Base-by-base conservation (phyloP, 2,797 vertebrate genomes). In the Nyctalus aviator region DNA sequence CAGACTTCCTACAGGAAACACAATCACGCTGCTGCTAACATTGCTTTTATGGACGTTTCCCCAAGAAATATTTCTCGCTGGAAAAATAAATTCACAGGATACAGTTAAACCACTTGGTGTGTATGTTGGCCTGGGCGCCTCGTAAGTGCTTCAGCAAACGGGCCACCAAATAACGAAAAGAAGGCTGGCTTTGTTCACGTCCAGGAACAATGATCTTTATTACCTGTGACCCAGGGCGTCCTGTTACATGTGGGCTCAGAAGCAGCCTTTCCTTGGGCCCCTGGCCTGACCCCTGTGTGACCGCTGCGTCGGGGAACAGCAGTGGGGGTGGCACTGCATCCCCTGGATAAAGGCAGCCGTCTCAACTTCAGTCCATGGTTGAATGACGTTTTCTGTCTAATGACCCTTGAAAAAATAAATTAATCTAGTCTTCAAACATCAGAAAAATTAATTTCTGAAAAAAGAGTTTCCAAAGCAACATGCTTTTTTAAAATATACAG, bases 61-160 rank as follows among this genome's bases (percentile, higher is more conserved):
- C 94, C 2, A 69, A 97, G 96, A 98, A 98, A 96, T 96, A 96
- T 95, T 97, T 97, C 97, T 98, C 98, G 84, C 97, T 96, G 98
- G 98, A 98, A 98, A 98, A 98, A 96, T 97, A 97, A 98, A 96
- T 97, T 97, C 97, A 90, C 97, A 98, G 98, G 98, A 98, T 98
- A 98, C 97, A 97, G 97, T 98, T 97, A 98, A 97, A 79, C 96
- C 89, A 92, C 94, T 96, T 53, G 96, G 83, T 95, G 97, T 35
- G 50, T 95, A 81, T 90, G 81, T 96, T 94, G 98, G 97, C 97
- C 73, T 89, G 96, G 93, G 91, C 88, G 46, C 32, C 82, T 90
- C 95, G 59, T 98, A 98, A 98, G 96, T 97, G 97, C 96, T 97
- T 97, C 98, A 93, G 97, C 98, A 98, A 97, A 97, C 94, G 97